phyloP scores from a whole-genome alignment of 2,113 vertebrate genomes.

The Oreochromis aureus region DNA sequence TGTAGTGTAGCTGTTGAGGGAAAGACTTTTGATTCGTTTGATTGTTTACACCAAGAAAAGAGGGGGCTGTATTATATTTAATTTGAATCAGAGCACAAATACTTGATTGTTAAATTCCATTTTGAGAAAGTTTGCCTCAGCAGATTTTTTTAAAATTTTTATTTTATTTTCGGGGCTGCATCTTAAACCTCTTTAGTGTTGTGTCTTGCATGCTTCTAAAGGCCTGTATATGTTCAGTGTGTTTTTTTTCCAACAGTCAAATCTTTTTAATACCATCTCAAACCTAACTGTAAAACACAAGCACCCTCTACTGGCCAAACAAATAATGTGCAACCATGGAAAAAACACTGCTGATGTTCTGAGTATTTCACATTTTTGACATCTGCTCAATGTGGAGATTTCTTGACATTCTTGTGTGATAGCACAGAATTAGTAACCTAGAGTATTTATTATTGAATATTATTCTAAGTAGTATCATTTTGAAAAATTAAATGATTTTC shows the following conservation, averaged over 20 bases:
- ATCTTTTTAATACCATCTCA: not conserved
- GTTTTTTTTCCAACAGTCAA: not conserved
- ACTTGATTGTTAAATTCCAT: not conserved
- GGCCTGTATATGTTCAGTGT: not conserved
- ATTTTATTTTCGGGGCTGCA: not conserved
- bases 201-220: not conserved
- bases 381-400: not conserved
- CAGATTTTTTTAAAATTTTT: not conserved
- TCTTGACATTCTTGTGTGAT: not conserved
- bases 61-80: not conserved
- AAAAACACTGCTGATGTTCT: not conserved
- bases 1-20: not conserved
- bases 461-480: not conserved
- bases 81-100: not conserved
- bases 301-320: conserved; percentile 55
- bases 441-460: not conserved
- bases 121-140: not conserved
- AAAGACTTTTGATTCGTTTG: not conserved
- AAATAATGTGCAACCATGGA: not conserved
- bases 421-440: not conserved
- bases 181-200: not conserved
- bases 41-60: not conserved
- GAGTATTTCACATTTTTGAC: not conserved
- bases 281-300: conserved; percentile 9
- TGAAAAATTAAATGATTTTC: not conserved